These are phyloP conservation scores for Pinctada fucata DNA, from an alignment of 2,888 invertebrate genomes.

Conservation along the genomic window DNA sequence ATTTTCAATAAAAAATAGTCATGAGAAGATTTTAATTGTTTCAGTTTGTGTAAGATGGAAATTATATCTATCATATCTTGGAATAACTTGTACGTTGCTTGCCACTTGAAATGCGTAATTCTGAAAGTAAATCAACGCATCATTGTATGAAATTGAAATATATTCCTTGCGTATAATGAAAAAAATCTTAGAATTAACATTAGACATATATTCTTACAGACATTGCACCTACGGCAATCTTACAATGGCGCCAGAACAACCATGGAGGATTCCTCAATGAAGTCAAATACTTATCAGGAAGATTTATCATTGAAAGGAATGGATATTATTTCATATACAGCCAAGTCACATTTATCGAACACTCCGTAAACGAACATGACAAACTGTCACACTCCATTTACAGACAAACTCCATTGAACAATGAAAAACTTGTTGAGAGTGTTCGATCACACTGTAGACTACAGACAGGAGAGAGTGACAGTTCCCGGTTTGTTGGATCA, in stretches of 20 bases:
- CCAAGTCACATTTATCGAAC: neutral
- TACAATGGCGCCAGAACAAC: neutral
- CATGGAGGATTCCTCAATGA: neutral
- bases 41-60: too few relatives aligned
- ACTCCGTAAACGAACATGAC: neutral
- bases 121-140: too few relatives aligned
- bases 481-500: neutral
- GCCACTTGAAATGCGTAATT: too few relatives aligned
- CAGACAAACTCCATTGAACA: neutral
- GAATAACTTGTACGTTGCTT: too few relatives aligned
- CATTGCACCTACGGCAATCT: neutral
- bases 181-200: too few relatives aligned
- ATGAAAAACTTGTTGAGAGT: neutral
- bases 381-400: neutral
- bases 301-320: neutral
- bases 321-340: neutral
- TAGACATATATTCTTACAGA: too few relatives aligned
- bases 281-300: neutral
- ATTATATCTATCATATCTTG: too few relatives aligned
- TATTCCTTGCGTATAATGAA: too few relatives aligned
- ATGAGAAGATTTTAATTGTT: too few relatives aligned
- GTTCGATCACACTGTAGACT: neutral
- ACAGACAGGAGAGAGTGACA: neutral
- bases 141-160: too few relatives aligned
- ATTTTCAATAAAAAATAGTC: too few relatives aligned